Evolutionary conservation across 23 tunicate genomes (phyloP).

Genomic region (Ciona savignyi): DNA sequence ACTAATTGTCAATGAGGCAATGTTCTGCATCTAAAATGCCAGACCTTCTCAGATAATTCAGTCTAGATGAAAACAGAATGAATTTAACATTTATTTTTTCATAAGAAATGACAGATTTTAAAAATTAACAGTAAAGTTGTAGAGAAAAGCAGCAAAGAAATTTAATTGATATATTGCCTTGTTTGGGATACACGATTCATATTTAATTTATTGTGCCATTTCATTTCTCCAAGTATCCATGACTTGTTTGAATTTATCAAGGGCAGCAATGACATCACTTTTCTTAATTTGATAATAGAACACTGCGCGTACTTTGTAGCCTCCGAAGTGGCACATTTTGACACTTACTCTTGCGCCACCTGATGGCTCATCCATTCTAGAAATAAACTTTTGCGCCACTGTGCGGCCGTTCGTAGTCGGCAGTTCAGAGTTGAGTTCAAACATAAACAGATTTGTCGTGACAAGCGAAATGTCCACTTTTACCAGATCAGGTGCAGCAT

Average conservation of each 20-base stretch:
- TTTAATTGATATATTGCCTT: too few relatives aligned
- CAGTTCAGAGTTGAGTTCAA: conserved; percentile 10
- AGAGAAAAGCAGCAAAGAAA: too few relatives aligned
- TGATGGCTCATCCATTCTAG: conserved; percentile 4
- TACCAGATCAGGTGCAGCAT: background rate
- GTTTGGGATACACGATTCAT: too few relatives aligned
- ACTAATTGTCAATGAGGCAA: too few relatives aligned
- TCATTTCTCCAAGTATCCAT: background rate
- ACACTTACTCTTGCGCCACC: background rate
- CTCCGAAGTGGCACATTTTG: conserved; percentile 1
- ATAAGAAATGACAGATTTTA: too few relatives aligned
- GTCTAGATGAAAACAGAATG: too few relatives aligned
- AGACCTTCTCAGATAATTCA: too few relatives aligned
- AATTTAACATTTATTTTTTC: too few relatives aligned
- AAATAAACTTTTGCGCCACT: conserved; percentile 10
- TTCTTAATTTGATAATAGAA: conserved; percentile 19
- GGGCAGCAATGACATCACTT: conserved; percentile 12
- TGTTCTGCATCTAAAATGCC: too few relatives aligned
- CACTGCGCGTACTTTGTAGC: conserved; percentile 15
- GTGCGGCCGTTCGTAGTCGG: background rate
- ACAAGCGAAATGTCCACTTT: conserved; percentile 16
- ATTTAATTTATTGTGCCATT: too few relatives aligned
- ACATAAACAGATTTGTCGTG: conserved; percentile 44
- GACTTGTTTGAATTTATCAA: conserved; percentile 16
- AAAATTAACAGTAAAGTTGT: too few relatives aligned